phyloP scores from a whole-genome alignment of 1,140 invertebrate genomes.

The Zaprionus lachaisei region DNA sequence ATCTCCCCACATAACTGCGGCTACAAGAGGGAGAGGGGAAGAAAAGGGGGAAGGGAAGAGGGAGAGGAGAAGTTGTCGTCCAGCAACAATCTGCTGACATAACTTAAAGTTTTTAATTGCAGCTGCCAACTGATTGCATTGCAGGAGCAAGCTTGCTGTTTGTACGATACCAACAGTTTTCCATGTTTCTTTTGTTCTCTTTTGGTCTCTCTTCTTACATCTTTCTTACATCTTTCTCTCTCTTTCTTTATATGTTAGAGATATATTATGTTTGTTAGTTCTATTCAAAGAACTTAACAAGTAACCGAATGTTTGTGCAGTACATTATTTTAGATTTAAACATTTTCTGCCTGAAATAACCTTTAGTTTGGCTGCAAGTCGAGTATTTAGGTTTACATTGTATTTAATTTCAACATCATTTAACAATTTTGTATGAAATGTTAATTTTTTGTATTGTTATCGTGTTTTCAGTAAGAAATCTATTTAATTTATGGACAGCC shows the following conservation, averaged over 20 bases:
- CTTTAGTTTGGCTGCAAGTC: neutral
- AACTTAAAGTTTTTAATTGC: slow-evolving; percentile 6
- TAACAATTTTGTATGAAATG: neutral
- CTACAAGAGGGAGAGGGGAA: too few relatives aligned
- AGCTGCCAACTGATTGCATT: neutral
- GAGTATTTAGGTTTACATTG: neutral
- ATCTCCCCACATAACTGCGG: neutral
- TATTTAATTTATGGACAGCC: neutral
- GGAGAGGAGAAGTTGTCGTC: neutral
- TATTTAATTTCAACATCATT: neutral
- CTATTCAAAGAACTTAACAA: slow-evolving; percentile 7
- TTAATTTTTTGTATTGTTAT: neutral
- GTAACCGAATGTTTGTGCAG: slow-evolving; percentile 3
- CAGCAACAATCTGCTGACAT: neutral
- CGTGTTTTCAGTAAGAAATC: neutral
- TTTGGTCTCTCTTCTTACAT: neutral
- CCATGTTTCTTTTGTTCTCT: neutral
- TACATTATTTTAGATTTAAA: slow-evolving; percentile 20
- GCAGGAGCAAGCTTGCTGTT: neutral
- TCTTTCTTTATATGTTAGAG: neutral
- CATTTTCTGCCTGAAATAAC: neutral
- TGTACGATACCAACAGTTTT: neutral
- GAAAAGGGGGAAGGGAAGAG: neutral
- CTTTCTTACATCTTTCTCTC: neutral
- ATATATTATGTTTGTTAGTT: neutral